Evolutionary conservation across 1,140 invertebrate genomes (phyloP).

Genomic region (roundworm (Caenorhabditis elegans)): WBcel235 BX284604.4:8205001-8205500

Average conservation of each 20-base stretch:
- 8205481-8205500: background rate
- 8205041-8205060: slow-evolving; percentile 50
- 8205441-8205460: slow-evolving; percentile 6
- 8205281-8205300: no score
- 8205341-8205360: background rate
- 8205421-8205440: no score
- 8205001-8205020: background rate
- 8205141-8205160: background rate
- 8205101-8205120: background rate
- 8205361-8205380: background rate
- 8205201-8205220: background rate
- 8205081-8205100: background rate
- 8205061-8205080: background rate
- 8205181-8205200: background rate
- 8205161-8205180: background rate
- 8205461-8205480: background rate
- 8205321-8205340: background rate
- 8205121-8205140: background rate
- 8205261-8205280: no score
- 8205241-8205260: background rate
- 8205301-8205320: background rate
- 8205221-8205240: background rate
- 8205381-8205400: slow-evolving; percentile 28
- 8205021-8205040: slow-evolving; percentile 48
- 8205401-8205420: background rate